Evolutionary conservation across 2,888 invertebrate genomes (phyloP).

Genomic region (Limnephilus lunatus): DNA sequence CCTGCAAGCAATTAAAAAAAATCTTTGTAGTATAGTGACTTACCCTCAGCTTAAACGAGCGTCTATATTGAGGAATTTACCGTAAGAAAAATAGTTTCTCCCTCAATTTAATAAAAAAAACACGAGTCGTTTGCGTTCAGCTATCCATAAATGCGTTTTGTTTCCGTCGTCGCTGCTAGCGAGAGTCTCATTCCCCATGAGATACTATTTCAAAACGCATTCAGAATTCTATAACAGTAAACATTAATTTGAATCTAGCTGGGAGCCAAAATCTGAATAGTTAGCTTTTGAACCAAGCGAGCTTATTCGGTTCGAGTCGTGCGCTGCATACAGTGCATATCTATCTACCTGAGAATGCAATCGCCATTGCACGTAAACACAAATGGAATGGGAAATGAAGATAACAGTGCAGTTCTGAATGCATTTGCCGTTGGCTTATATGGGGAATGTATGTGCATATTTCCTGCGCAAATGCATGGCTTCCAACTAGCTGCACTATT

Average conservation of each 20-base stretch:
- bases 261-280: conserved; percentile 15
- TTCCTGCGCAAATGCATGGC: neutral
- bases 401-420: conserved; percentile 44
- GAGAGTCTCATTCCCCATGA: neutral
- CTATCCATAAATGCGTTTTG: neutral
- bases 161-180: neutral
- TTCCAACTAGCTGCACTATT: conserved; percentile 4
- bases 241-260: neutral
- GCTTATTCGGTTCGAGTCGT: conserved; percentile 12
- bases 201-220: conserved; percentile 2
- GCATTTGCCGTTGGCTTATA: conserved; percentile 45
- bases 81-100: too few relatives aligned
- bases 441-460: conserved; percentile 13
- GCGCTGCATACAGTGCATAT: conserved; percentile 16
- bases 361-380: conserved; percentile 43
- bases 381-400: conserved; percentile 47
- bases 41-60: too few relatives aligned
- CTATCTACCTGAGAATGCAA: conserved; percentile 31
- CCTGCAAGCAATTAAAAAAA: too few relatives aligned
- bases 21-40: too few relatives aligned
- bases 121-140: neutral
- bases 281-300: conserved; percentile 8
- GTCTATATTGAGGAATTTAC: too few relatives aligned
- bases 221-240: neutral
- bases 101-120: too few relatives aligned